Percentiles rank a stretch among this genome's conserved stretches.
These are phyloP conservation scores for Oostethus manadensis DNA, from an alignment of 2,113 vertebrate species.

Conservation along the genomic window DNA sequence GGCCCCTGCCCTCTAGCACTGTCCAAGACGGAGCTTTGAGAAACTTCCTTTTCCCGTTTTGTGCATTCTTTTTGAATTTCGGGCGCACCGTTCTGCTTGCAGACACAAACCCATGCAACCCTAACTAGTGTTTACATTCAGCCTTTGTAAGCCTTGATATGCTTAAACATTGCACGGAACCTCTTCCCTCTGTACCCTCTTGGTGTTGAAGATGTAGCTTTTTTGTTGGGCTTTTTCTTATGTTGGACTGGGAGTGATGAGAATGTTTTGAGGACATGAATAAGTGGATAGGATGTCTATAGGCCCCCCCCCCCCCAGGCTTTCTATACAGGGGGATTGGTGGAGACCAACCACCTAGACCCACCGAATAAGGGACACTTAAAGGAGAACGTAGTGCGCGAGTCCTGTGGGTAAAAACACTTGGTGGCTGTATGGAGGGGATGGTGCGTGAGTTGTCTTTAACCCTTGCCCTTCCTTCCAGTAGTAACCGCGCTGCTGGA, in stretches of 20 bases:
- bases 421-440: conserved; percentile 41
- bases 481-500: conserved; percentile 63
- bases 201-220: conserved; percentile 32
- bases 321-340: conserved; percentile 31
- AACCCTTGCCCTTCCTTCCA: conserved; percentile 59
- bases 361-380: conserved; percentile 43
- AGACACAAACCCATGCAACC: conserved; percentile 15
- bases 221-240: conserved; percentile 37
- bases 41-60: conserved; percentile 42
- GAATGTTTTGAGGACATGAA: conserved; percentile 21
- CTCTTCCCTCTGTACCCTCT: neutral
- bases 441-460: conserved; percentile 54
- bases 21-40: conserved; percentile 32
- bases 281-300: conserved; percentile 28
- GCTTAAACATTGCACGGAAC: conserved; percentile 22
- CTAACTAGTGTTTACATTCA: conserved; percentile 26
- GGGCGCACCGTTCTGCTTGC: conserved; percentile 21
- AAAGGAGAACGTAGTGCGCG: conserved; percentile 21
- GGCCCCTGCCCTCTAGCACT: conserved; percentile 27
- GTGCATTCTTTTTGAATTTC: conserved; percentile 43
- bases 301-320: conserved; percentile 42
- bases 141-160: conserved; percentile 23
- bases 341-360: conserved; percentile 28
- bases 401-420: conserved; percentile 23
- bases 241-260: conserved; percentile 21